A percentile compares a stretch with the other conserved stretches of the same genome.
Conservation (phyloP, 2,888 invertebrate species). For the Patella pellucida region DNA sequence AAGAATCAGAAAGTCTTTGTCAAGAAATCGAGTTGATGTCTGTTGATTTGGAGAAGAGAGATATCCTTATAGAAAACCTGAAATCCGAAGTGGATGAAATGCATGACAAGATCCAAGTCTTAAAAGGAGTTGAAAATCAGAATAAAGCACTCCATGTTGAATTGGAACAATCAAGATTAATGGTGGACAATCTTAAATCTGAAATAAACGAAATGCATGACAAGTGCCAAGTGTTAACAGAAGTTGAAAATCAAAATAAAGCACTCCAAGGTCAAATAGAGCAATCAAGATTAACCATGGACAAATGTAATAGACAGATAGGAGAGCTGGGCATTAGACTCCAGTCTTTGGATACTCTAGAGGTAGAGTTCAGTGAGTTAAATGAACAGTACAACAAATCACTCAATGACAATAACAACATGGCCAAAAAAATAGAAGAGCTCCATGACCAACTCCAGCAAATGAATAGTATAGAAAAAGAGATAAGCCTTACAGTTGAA, state of each 20-base stretch:
- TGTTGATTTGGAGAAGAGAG: constrained; percentile 16
- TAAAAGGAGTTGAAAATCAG: constrained; percentile 27
- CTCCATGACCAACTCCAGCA: constrained; percentile 55
- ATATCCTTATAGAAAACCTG: background rate
- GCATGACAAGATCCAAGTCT: constrained; percentile 26
- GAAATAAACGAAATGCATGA: constrained; percentile 23
- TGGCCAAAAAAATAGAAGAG: constrained; percentile 63
- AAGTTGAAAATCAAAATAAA: constrained; percentile 41
- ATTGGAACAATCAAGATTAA: constrained; percentile 25
- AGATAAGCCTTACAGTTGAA: constrained; percentile 40
- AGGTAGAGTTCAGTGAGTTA: constrained; percentile 54
- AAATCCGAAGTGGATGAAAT: constrained; percentile 9
- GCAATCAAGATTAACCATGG: background rate
- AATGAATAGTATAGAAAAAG: constrained; percentile 34
- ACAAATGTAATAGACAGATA: constrained; percentile 23
- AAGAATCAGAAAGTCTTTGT: constrained; percentile 27
- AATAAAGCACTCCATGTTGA: constrained; percentile 33
- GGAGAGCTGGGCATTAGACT: constrained; percentile 36
- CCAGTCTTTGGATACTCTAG: constrained; percentile 36
- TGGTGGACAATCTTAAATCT: constrained; percentile 18
- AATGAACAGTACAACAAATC: constrained; percentile 60
- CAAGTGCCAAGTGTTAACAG: constrained; percentile 28
- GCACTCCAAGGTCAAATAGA: constrained; percentile 32
- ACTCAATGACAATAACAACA: constrained; percentile 56
- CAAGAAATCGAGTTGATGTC: background rate